Evolutionary conservation across 2,797 vertebrate genomes (phyloP), one percentile per base, ranked within the genome.

Genomic region (Notolabrus celidotus): DNA sequence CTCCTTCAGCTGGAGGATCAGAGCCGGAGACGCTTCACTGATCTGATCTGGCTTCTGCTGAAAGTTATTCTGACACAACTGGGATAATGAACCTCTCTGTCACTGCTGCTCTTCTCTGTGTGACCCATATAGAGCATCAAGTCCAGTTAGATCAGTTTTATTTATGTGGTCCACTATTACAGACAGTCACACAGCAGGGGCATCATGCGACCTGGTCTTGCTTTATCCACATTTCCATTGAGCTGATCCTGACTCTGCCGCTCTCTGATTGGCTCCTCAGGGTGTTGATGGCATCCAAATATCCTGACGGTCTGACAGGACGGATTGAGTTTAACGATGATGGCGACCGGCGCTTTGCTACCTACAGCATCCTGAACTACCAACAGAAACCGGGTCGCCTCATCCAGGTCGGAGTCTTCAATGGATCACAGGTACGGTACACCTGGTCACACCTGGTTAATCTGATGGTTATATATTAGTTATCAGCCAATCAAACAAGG

Each of bases 251-350:
- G 10, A 43, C 11, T 20, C 5, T 46, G 25, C 54, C 55, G 54
- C 62, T 79, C 62, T 86, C 67, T 79, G 60, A 77, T 80, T 83
- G 68, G 71, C 50, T 70, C 19, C 17, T 8, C 42, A 99, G 98
- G 84, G 97, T 99, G 71, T 86, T 99, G 90, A 98, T 99, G 97
- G 96, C 97, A 43, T 96, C 97, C 53, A 99, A 98, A 92, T 99
- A 97, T 17, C 93, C 95, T 0, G 97, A 99, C 0, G 98, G 98
- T 3, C 94, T 98, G 80, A 99, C 98, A 0, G 98, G 98, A 25
- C 92, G 97, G 0, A 96, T 99, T 23, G 98, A 99, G 85, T 99
- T 99, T 81, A 99, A 99, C 0, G 98, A 99, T 56, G 98, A 99
- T 0, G 98, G 98, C 17, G 98, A 99, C 93, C 94, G 97, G 3